Evolutionary conservation across 2,113 vertebrate species (phyloP).

Genomic region (Gyps fulvus): DNA sequence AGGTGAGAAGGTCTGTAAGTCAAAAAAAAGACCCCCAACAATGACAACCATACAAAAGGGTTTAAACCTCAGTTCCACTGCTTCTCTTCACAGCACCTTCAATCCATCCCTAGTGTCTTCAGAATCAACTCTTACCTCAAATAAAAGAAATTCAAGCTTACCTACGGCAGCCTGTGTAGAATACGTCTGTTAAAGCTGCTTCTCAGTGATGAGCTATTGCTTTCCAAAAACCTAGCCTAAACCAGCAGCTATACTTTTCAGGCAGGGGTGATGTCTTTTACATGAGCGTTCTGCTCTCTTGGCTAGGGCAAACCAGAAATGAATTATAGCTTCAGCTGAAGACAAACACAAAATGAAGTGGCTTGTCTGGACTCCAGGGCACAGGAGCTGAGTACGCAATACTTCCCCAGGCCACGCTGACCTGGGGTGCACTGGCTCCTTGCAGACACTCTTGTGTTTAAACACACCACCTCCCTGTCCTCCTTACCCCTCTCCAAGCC

Average conservation of each 20-base stretch:
- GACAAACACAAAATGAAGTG: not conserved
- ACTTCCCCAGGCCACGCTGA: not conserved
- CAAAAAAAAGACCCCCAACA: not conserved
- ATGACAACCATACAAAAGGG: not conserved
- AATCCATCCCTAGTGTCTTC: not conserved
- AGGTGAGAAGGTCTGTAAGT: not conserved
- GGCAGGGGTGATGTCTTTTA: not conserved
- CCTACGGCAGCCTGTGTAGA: not conserved
- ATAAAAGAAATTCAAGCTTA: not conserved
- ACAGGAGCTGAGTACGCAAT: not conserved
- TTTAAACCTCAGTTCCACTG: not conserved
- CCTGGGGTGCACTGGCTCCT: not conserved
- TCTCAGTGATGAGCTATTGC: accelerated
- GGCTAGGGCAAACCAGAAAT: not conserved
- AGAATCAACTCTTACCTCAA: not conserved
- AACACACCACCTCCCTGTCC: not conserved
- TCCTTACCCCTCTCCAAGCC: not conserved
- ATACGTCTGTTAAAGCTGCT: not conserved
- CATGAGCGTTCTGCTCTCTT: not conserved
- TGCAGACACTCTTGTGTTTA: not conserved
- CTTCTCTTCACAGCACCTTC: not conserved
- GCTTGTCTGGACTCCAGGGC: not conserved
- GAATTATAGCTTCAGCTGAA: not conserved
- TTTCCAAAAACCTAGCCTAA: not conserved
- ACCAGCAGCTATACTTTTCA: not conserved